phyloP scores from a whole-genome alignment of 2,888 invertebrate species.

The Elgonia sp. region DNA sequence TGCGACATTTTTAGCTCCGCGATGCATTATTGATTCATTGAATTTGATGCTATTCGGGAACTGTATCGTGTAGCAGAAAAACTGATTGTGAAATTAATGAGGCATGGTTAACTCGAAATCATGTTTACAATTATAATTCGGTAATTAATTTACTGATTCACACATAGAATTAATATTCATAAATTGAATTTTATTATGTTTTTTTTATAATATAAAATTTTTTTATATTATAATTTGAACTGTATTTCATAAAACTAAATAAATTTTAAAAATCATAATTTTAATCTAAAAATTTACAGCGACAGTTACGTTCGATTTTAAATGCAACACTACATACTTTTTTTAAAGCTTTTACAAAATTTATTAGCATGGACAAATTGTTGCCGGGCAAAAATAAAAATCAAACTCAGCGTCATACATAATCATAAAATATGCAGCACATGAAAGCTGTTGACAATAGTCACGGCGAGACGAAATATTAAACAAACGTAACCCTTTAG shows the following conservation, averaged over 20 bases:
- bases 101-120: background rate
- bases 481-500: conserved; percentile 58
- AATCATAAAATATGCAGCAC: conserved; percentile 43
- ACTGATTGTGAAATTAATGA: conserved; percentile 21
- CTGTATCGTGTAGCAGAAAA: background rate
- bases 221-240: background rate
- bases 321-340: background rate
- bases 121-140: background rate
- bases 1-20: conserved; percentile 27
- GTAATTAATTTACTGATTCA: background rate
- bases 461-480: conserved; percentile 50
- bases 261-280: no score
- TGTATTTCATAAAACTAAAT: no score
- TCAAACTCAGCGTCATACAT: background rate
- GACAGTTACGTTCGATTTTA: background rate
- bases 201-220: background rate
- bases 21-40: conserved; percentile 47
- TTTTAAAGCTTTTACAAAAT: background rate
- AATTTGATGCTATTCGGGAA: conserved; percentile 4
- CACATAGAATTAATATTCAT: background rate
- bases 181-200: background rate
- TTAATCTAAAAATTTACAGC: no score
- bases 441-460: conserved; percentile 48
- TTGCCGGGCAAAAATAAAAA: conserved; percentile 15
- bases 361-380: background rate